Base-by-base conservation (phyloP, 2,797 vertebrate genomes). In the Manis pentadactyla region DNA sequence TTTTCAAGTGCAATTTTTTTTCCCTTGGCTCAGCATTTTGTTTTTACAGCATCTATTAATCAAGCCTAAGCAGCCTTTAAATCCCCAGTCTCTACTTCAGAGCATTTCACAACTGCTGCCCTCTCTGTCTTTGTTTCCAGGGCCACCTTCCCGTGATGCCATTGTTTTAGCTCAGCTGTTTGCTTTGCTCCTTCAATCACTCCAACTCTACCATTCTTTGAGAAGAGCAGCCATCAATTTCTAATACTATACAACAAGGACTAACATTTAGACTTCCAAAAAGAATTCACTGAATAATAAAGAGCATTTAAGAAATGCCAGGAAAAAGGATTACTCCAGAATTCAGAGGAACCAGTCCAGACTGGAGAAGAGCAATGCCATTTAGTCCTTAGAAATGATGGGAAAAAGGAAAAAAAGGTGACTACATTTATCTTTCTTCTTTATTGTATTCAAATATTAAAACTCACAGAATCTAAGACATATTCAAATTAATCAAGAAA, bases 11-110 rank as follows among this genome's bases (percentile, higher is more conserved):
- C 37, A 21, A 46, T 46, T 89, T 82, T 81, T 94, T 87, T 15
- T 1, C 9, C 79, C 87, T 25, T 74, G 55, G 90, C 68, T 94
- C 93, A 90, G 95, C 63, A 34, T 84, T 94, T 96, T 74, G 9
- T 78, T 74, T 95, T 88, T 82, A 77, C 19, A 37, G 57, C 34
- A 34, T n/a, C 90, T 63, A 95, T 98, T 96, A 96, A 97, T 98
- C 97, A 97, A 90, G 39, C 46, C 83, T 53, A 69, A 79, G 84
- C 89, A 93, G 95, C 31, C 88, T 82, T 89, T 84, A 85, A 74
- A 37, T 74, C 66, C 57, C 34, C 46, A 53, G 8, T 18, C 46
- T 86, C 31, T 66, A 8, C 71, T 82, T 92, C 27, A 17, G 27
- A 84, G 29, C 21, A 64, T 49, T n/a, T 66, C 69, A 8, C 85